phyloP scores from a whole-genome alignment of 92 coral and sea anemone species.

The Bergia sp. region DNA sequence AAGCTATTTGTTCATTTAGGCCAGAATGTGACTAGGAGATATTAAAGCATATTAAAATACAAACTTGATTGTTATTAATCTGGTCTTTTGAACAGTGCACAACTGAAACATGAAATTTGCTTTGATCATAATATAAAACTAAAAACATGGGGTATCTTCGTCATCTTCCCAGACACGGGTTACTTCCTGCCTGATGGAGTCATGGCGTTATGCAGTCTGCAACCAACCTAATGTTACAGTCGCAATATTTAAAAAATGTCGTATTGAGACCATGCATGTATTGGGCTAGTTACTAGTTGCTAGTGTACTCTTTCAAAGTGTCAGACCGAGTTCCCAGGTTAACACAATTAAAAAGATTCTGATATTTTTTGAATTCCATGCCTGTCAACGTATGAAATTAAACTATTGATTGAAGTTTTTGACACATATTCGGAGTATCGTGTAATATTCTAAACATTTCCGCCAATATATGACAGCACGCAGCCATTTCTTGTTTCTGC shows the following conservation, averaged over 20 bases:
- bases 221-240: neutral
- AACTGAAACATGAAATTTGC: neutral
- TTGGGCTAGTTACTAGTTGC: too few species aligned
- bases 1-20: conserved; percentile 20
- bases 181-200: neutral
- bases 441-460: conserved; percentile 22
- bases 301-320: neutral
- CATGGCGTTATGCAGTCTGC: neutral
- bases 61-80: neutral
- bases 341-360: conserved; percentile 14
- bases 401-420: conserved; percentile 26
- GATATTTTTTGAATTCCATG: conserved; percentile 38
- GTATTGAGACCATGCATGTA: neutral
- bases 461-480: neutral
- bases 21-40: neutral
- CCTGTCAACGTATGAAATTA: conserved; percentile 28
- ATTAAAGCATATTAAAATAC: neutral
- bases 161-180: neutral
- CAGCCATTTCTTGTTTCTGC: neutral
- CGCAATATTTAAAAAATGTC: neutral
- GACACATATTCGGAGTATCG: conserved; percentile 6
- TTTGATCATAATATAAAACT: neutral
- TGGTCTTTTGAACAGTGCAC: neutral
- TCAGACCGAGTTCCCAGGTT: conserved; percentile 2
- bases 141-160: neutral